These are phyloP conservation scores for Gobionotothen gibberifrons DNA, from an alignment of 2,797 vertebrate genomes.

Conservation along the genomic window DNA sequence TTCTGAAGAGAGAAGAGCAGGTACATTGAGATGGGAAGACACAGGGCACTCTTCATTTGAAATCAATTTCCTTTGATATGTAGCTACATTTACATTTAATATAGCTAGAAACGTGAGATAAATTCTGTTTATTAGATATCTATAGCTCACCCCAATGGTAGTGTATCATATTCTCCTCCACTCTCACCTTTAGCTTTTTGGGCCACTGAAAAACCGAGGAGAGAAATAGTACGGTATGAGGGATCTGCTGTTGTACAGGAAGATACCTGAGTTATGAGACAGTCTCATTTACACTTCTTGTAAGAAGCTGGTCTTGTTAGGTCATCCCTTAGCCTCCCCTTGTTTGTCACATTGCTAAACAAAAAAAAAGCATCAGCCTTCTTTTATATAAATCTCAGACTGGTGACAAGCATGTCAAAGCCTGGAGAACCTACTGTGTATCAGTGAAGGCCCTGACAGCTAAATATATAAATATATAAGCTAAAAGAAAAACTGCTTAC, in stretches of 20 bases:
- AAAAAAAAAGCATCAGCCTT: conserved; percentile 60
- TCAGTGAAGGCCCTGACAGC: conserved; percentile 71
- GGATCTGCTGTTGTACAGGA: conserved; percentile 7
- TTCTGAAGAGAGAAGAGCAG: conserved; percentile 35
- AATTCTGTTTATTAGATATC: neutral
- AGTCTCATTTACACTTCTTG: conserved; percentile 19
- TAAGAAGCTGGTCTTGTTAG: conserved; percentile 36
- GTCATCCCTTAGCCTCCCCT: conserved; percentile 41
- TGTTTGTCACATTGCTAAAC: conserved; percentile 46
- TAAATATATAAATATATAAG: conserved; percentile 75
- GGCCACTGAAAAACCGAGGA: neutral
- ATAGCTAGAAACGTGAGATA: neutral
- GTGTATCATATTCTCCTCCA: neutral
- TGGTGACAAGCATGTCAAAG: conserved; percentile 70
- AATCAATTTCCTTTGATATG: conserved; percentile 17
- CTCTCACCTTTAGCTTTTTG: conserved; percentile 13
- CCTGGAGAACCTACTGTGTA: conserved; percentile 50
- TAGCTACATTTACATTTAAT: conserved; percentile 19
- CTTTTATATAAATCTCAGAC: conserved; percentile 55
- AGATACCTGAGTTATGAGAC: conserved; percentile 16
- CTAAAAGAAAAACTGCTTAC: conserved; percentile 79
- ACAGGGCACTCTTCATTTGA: conserved; percentile 15
- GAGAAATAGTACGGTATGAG: neutral
- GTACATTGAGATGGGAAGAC: conserved; percentile 24
- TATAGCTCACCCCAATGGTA: neutral